Evolutionary conservation across 2,113 vertebrate genomes (phyloP).

Genomic region (Limnothrissa miodon): DNA sequence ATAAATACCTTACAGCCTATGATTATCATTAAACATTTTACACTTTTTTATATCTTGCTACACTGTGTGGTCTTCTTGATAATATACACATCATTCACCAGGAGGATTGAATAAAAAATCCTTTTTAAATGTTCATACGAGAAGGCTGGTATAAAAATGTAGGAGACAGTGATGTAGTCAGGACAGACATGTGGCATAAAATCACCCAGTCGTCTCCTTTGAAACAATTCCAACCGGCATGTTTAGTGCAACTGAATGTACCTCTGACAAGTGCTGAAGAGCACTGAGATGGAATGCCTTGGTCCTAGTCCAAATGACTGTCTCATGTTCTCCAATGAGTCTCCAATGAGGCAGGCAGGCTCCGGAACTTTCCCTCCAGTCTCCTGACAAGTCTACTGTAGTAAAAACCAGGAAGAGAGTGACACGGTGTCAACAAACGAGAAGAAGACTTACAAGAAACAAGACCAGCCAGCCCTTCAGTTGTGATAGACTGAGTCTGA

Average conservation of each 20-base stretch:
- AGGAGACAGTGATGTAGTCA: not conserved
- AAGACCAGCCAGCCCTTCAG: conserved; percentile 54
- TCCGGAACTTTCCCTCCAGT: conserved; percentile 33
- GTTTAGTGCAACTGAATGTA: conserved; percentile 19
- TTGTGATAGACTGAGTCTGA: conserved; percentile 73
- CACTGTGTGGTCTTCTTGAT: not conserved
- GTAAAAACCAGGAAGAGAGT: conserved; percentile 50
- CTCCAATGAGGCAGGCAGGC: conserved; percentile 50
- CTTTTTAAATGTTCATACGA: not conserved
- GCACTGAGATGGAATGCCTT: conserved; percentile 11
- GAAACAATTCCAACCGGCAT: not conserved
- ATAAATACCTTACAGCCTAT: not conserved
- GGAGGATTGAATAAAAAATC: not conserved
- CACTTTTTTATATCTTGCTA: not conserved
- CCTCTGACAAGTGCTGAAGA: conserved; percentile 19
- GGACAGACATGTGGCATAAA: not conserved
- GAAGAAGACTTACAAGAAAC: conserved; percentile 54
- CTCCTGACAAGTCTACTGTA: conserved; percentile 58
- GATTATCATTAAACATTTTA: not conserved
- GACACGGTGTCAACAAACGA: conserved; percentile 69
- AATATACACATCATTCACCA: not conserved
- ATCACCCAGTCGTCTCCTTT: not conserved
- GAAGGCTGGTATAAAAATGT: not conserved
- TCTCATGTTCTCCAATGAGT: conserved; percentile 39
- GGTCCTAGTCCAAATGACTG: conserved; percentile 19